A percentile compares a stretch with the other conserved stretches of the same genome.
phyloP scores from a whole-genome alignment of 2,113 vertebrate species.

The Rattus rattus region DNA sequence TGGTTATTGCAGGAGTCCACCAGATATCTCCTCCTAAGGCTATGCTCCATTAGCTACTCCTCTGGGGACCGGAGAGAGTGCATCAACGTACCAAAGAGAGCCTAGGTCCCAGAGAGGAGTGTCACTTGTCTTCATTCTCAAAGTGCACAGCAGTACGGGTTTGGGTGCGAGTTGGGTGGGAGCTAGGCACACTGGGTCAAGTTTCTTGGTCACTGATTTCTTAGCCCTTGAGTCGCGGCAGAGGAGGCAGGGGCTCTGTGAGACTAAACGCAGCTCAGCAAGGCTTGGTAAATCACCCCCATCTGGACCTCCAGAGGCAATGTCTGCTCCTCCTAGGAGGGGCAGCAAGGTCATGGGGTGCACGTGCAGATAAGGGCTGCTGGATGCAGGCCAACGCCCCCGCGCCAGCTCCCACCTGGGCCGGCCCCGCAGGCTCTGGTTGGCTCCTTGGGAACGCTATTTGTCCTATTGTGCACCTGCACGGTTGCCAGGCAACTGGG shows the following conservation, averaged over 20 bases:
- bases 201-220: slow-evolving; percentile 79
- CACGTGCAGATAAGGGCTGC: background rate
- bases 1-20: background rate
- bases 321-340: background rate
- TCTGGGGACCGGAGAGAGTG: slow-evolving; percentile 60
- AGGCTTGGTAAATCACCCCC: slow-evolving; percentile 43
- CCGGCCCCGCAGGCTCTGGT: slow-evolving; percentile 58
- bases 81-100: slow-evolving; percentile 76
- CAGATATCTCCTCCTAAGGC: background rate
- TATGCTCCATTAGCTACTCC: slow-evolving; percentile 61
- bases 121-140: slow-evolving; percentile 66
- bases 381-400: background rate
- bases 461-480: slow-evolving; percentile 75
- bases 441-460: slow-evolving; percentile 65
- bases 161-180: slow-evolving; percentile 47
- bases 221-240: slow-evolving; percentile 55
- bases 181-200: slow-evolving; percentile 65
- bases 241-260: background rate
- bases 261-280: slow-evolving; percentile 74
- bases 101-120: slow-evolving; percentile 73
- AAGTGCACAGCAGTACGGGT: slow-evolving; percentile 75
- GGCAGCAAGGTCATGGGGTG: background rate
- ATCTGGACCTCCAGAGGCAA: background rate
- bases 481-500: slow-evolving; percentile 78
- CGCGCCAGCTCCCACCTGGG: slow-evolving; percentile 26